Base-by-base conservation (phyloP, 2,113 vertebrate genomes). In the Aldabrachelys gigantea region DNA sequence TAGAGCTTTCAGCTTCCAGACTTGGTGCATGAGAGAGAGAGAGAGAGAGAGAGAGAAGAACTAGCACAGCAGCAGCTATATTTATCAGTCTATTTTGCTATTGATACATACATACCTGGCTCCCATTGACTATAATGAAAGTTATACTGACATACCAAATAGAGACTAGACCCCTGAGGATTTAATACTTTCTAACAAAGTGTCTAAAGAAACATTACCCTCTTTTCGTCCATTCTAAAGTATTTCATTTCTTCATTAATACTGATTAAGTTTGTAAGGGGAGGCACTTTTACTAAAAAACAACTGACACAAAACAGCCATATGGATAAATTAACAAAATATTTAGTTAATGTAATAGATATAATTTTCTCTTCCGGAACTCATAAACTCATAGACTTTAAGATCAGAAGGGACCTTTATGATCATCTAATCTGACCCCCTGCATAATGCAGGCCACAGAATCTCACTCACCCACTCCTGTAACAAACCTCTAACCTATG, bases 161-260 rank as follows among this genome's bases (percentile, higher is more conserved):
- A 81, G 49, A 93, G 81, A 96, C 94, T 4, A 93, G 81, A 80
- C 27, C 57, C 96, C 96, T 87, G 75, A 97, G 90, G 92, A 95
- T 69, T 89, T 86, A 59, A 72, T 75, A 90, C 0, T 2, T 90
- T 92, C 80, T 90, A 97, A 87, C 3, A 4, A 93, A 93, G 94
- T 38, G 79, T 94, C 44, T 92, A 82, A 82, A 80, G 79, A 50
- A 92, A 96, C 95, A 90, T 83, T 93, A 79, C 72, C 41, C 84
- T 82, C 82, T 89, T 90, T 92, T 94, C 86, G 93, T 82, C 90
- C 75, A 85, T 38, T 76, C 16, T 91, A 54, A 96, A 89, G 91
- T 88, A 95, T 90, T 97, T 79, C 78, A 95, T 59, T 65, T 96
- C 89, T 97, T 93, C 95, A 95, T 94, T 96, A 96, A 96, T 94